Evolutionary conservation across 2,797 vertebrate species (phyloP), one percentile per base, ranked within the genome.

Genomic region (Zenarchopterus dispar): DNA sequence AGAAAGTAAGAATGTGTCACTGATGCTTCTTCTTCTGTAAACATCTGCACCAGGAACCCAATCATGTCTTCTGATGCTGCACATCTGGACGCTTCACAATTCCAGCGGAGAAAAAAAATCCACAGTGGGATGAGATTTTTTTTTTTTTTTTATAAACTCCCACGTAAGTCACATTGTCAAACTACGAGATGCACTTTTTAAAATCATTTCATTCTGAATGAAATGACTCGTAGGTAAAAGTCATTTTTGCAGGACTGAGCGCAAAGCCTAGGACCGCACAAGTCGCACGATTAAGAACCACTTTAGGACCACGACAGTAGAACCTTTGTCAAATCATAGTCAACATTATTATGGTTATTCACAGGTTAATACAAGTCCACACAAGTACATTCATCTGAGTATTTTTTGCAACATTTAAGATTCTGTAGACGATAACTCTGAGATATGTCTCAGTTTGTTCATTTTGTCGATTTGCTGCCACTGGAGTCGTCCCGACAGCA

Each of bases 331-430:
- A 85, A 84, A 71, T 78, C 70, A 39, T 56, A 75, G 55, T 62
- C 43, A 70, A 77, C 68, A 56, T 59, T 16, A 56, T 59, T 16
- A 66, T 62, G 54, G 28, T 67, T 87, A 86, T 85, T 80, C 84
- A 91, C 82, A 82, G 70, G 73, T 88, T 78, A 82, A 85, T 82
- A 86, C 79, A 76, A 82, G 80, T 89, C 86, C 87, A 91, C 84
- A 84, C 84, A 67, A 72, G 65, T 93, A 93, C 93, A 93, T 92
- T 92, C 91, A 74, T 87, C 84, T 24, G 81, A 69, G 86, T 80
- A 50, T 72, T 59, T 85, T 87, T 86, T 87, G 84, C 81, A 78
- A 88, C 78, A 71, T 84, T 81, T 70, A 84, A 68, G 67, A 84
- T 79, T 80, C 61, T 72, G 72, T 41, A 73, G 79, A 85, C 43